These are phyloP conservation scores for Pediacus dermestoides DNA, from an alignment of 2,888 invertebrate genomes.

Conservation along the genomic window DNA sequence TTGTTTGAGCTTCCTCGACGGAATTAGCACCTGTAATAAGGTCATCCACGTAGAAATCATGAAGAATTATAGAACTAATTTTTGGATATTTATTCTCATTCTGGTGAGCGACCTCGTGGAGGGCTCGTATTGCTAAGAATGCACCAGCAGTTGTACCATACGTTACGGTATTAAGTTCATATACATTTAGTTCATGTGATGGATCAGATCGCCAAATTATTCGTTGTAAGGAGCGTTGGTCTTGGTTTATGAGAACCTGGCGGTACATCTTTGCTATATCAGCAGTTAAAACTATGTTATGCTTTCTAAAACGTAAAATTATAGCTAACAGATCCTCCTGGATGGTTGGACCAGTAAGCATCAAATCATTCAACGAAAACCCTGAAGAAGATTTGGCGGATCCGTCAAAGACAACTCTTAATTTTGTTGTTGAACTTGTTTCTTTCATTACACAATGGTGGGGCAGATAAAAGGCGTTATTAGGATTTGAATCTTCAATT, in stretches of 20 bases:
- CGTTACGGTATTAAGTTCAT: no score
- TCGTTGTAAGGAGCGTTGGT: slow-evolving; percentile 21
- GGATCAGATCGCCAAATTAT: slow-evolving; percentile 24
- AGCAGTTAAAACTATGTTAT: slow-evolving; percentile 24
- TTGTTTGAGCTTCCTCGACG: slow-evolving; percentile 4
- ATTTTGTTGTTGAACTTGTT: slow-evolving; percentile 27
- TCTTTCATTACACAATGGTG: slow-evolving; percentile 32
- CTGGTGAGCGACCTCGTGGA: slow-evolving; percentile 12
- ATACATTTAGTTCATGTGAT: slow-evolving; percentile 13
- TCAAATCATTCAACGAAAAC: slow-evolving; percentile 25
- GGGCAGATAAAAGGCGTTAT: slow-evolving; percentile 22
- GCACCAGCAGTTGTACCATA: slow-evolving; percentile 8
- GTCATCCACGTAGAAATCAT: slow-evolving; percentile 27
- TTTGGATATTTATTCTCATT: slow-evolving; percentile 9
- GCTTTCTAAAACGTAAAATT: slow-evolving; percentile 25
- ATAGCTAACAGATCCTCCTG: slow-evolving; percentile 27
- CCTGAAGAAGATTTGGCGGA: slow-evolving; percentile 19
- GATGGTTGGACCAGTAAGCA: slow-evolving; percentile 22
- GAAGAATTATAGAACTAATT: slow-evolving; percentile 15
- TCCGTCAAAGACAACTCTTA: slow-evolving; percentile 31
- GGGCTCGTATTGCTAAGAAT: slow-evolving; percentile 10
- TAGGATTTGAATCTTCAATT: neutral
- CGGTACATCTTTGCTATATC: slow-evolving; percentile 32
- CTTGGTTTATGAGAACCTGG: slow-evolving; percentile 20
- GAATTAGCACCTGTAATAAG: slow-evolving; percentile 18